These are phyloP conservation scores for Bombylius discolor DNA, from an alignment of 2,888 invertebrate species.

Conservation along the genomic window DNA sequence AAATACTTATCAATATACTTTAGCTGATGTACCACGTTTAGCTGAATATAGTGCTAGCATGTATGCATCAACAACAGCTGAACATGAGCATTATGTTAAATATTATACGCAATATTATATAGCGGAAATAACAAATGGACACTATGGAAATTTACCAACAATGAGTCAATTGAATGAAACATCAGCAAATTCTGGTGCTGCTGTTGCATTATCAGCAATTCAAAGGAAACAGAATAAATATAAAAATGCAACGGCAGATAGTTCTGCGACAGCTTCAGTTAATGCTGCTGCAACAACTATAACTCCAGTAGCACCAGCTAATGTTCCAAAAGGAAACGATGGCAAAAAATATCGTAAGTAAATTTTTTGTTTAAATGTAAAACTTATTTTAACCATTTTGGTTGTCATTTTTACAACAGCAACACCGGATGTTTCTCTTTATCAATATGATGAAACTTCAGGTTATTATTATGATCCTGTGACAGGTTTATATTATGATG, in stretches of 20 bases:
- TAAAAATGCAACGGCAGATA: constrained; percentile 21
- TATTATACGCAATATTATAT: constrained; percentile 64
- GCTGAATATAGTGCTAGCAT: constrained; percentile 64
- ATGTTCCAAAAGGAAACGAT: constrained; percentile 47
- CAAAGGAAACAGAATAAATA: constrained; percentile 32
- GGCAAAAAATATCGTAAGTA: constrained; percentile 50
- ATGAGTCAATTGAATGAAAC: constrained; percentile 25
- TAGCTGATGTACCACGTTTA: constrained; percentile 56
- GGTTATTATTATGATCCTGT: constrained; percentile 92
- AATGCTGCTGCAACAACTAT: constrained; percentile 29
- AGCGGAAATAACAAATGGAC: constrained; percentile 29
- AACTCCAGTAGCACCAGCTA: constrained; percentile 23
- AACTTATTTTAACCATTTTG: neutral
- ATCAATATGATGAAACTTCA: constrained; percentile 86
- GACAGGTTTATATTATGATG: constrained; percentile 93
- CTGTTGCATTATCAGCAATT: constrained; percentile 80
- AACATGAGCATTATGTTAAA: constrained; percentile 55
- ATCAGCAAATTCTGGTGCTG: constrained; percentile 68
- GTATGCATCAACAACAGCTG: constrained; percentile 57
- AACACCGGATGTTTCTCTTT: constrained; percentile 79
- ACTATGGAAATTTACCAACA: constrained; percentile 24
- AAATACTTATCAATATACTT: constrained; percentile 32
- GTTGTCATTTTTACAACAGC: constrained; percentile 23
- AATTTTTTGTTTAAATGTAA: neutral
- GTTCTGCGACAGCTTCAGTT: constrained; percentile 25